Conservation (phyloP, 2,888 invertebrate species). For the Beris morrisii region DNA sequence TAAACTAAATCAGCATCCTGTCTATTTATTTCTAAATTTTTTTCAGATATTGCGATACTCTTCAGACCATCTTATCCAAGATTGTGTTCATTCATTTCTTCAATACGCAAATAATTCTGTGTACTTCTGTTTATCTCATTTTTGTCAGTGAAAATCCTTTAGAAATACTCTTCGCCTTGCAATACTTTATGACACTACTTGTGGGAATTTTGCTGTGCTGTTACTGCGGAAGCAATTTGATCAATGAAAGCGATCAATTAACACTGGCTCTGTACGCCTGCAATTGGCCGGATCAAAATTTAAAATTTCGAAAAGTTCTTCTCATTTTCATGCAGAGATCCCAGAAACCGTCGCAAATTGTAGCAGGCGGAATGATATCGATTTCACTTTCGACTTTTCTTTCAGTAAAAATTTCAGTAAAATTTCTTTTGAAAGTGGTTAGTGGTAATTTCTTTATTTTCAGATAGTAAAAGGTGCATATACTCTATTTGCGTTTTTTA, state of each 20-base stretch:
- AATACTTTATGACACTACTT: constrained; percentile 27
- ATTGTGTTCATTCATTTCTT: constrained; percentile 21
- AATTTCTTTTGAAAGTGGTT: neutral
- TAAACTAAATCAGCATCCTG: neutral
- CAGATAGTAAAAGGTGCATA: constrained; percentile 18
- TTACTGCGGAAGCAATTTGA: constrained; percentile 13
- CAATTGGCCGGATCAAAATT: constrained; percentile 20
- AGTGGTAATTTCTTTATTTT: neutral
- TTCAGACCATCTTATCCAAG: neutral
- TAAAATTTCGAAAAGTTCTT: constrained; percentile 18
- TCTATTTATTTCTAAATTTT: neutral
- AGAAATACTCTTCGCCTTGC: constrained; percentile 34
- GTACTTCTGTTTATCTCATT: constrained; percentile 19
- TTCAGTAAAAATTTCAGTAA: neutral
- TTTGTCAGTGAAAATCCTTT: constrained; percentile 15
- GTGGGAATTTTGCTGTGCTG: constrained; percentile 14
- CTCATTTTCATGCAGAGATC: constrained; percentile 22
- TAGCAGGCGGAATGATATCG: constrained; percentile 6
- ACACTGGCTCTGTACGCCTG: constrained; percentile 16
- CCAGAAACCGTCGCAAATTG: constrained; percentile 6
- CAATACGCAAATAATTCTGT: constrained; percentile 1
- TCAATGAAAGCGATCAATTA: neutral
- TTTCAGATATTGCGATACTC: neutral
- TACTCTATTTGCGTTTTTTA: constrained; percentile 19
- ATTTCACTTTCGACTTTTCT: no score